Percentiles rank a stretch among this genome's conserved stretches.
Evolutionary conservation across 2,797 vertebrate genomes (phyloP).

Genomic region (Pangasius macronema): DNA sequence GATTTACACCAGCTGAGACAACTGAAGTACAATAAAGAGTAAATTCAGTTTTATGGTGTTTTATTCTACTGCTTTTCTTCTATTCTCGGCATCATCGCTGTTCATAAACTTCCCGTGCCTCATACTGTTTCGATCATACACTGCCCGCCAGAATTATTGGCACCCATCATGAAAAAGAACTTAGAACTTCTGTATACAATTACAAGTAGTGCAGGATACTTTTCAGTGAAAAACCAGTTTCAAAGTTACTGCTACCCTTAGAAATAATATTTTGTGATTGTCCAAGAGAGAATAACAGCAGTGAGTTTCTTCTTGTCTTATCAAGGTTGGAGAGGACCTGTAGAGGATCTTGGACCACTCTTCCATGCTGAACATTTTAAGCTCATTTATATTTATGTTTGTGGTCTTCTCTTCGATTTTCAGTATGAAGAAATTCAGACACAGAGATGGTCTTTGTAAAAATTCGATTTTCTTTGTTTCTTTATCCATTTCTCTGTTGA

Average conservation of each 20-base stretch:
- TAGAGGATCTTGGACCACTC: not conserved
- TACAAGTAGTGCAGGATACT: too few relatives aligned
- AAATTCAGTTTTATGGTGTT: not conserved
- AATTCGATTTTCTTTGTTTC: too few relatives aligned
- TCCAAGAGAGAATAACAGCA: not conserved
- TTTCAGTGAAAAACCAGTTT: not conserved
- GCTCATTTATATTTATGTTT: not conserved
- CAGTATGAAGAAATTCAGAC: not conserved
- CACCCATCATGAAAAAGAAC: not conserved
- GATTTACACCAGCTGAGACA: constrained; percentile 19
- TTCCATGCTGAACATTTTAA: not conserved
- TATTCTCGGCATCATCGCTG: not conserved
- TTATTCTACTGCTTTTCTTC: not conserved
- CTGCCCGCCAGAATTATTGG: not conserved
- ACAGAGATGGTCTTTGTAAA: not conserved
- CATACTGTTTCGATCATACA: not conserved
- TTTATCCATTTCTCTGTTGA: not conserved
- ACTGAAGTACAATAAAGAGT: constrained; percentile 21
- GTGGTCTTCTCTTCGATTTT: not conserved
- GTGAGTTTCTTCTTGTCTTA: not conserved
- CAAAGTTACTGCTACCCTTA: not conserved
- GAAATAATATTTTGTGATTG: not conserved
- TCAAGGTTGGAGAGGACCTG: not conserved
- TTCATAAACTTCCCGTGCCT: not conserved
- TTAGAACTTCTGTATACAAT: not conserved